These are phyloP conservation scores for Ophion slaviceki DNA, from an alignment of 2,888 invertebrate species.

Conservation along the genomic window DNA sequence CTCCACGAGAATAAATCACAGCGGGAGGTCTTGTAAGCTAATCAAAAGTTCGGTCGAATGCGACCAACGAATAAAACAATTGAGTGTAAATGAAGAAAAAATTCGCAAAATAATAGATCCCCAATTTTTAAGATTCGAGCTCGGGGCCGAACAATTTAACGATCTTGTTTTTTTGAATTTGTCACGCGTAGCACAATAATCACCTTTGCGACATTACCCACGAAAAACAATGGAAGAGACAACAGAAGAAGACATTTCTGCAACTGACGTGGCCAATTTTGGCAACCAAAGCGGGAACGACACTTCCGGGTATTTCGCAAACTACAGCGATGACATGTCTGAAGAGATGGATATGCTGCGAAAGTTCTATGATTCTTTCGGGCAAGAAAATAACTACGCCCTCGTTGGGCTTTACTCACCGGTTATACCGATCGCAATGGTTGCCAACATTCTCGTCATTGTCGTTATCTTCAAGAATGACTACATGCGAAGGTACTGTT, in stretches of 20 bases:
- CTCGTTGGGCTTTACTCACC: slow-evolving; percentile 88
- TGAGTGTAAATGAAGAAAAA: too few species aligned
- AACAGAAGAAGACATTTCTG: neutral
- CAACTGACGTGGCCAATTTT: neutral
- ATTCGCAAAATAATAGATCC: too few species aligned
- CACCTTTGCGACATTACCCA: neutral
- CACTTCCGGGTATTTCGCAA: neutral
- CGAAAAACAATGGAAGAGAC: neutral
- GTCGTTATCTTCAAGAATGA: slow-evolving; percentile 88
- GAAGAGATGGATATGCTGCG: slow-evolving; percentile 68
- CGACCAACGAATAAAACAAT: neutral
- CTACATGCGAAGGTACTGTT: slow-evolving; percentile 87
- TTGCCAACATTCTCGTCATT: slow-evolving; percentile 88
- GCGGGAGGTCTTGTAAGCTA: neutral
- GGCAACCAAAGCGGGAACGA: neutral
- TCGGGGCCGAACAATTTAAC: too few species aligned
- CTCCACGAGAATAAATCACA: neutral
- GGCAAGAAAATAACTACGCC: slow-evolving; percentile 77
- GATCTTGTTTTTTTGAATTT: neutral
- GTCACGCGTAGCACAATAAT: neutral
- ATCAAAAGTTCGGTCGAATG: neutral
- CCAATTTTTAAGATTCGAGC: too few species aligned
- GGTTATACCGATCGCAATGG: slow-evolving; percentile 86
- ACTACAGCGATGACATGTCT: slow-evolving; percentile 66
- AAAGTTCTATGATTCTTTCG: slow-evolving; percentile 72